Percentiles rank a stretch among this genome's conserved stretches.
Conservation (phyloP, 2,888 invertebrate species). For the Globia sparganii region DNA sequence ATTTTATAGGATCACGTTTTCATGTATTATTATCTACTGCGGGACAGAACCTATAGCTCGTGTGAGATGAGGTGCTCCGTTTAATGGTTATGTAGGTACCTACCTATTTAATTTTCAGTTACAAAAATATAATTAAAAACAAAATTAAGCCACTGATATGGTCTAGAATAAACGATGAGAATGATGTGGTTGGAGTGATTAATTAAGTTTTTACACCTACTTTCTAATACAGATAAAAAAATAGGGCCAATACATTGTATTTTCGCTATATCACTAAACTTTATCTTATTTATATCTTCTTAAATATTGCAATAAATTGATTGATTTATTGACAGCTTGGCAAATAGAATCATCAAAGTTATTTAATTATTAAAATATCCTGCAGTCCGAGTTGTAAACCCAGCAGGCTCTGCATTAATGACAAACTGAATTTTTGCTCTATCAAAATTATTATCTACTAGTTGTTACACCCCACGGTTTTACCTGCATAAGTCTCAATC, state of each 20-base stretch:
- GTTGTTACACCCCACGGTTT: too few species aligned
- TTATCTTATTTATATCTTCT: not conserved
- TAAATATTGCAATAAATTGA: conserved; percentile 30
- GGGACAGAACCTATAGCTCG: not conserved
- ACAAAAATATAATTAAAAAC: not conserved
- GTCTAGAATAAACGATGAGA: not conserved
- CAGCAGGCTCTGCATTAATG: conserved; percentile 45
- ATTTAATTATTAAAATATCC: conserved; percentile 35
- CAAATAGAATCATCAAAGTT: conserved; percentile 41
- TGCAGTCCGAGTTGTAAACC: not conserved
- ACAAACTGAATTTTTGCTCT: not conserved
- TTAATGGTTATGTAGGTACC: not conserved
- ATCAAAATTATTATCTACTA: conserved; percentile 1
- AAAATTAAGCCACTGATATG: not conserved
- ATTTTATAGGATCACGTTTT: not conserved
- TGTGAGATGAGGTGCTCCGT: not conserved
- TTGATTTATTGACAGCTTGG: conserved; percentile 49
- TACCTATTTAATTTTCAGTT: not conserved
- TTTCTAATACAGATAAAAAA: not conserved
- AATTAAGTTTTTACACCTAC: not conserved
- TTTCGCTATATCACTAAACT: conserved; percentile 9
- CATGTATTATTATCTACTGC: too few species aligned
- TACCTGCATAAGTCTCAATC: too few species aligned
- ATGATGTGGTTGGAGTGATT: not conserved
- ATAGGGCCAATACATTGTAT: not conserved